phyloP scores from a whole-genome alignment of 2,113 vertebrate species.

The Bos javanicus region DNA sequence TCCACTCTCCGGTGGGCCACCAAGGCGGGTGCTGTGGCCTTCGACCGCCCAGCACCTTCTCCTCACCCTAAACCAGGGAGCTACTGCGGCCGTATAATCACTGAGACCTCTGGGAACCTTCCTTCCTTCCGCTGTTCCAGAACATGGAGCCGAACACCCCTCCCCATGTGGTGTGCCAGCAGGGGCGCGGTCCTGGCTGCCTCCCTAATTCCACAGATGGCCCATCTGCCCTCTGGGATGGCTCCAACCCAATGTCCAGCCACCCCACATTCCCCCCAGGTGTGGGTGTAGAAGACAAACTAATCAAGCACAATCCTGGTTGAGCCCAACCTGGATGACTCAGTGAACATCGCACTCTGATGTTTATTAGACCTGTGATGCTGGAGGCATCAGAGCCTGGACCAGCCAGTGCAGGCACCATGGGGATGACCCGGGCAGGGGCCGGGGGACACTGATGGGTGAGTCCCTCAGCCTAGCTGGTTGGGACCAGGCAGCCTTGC shows the following conservation, averaged over 20 bases:
- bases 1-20: too few species aligned
- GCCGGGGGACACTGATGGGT: rapidly evolving
- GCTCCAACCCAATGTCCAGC: rapidly evolving
- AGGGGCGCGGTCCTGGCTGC: not conserved
- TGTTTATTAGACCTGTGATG: too few species aligned
- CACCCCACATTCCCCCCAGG: rapidly evolving
- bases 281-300: not conserved
- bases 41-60: not conserved
- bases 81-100: rapidly evolving
- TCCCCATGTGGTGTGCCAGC: rapidly evolving
- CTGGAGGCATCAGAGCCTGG: not conserved
- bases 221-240: not conserved
- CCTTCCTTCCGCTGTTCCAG: rapidly evolving
- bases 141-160: rapidly evolving
- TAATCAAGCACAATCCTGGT: not conserved
- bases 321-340: not conserved
- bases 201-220: not conserved
- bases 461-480: rapidly evolving
- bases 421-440: rapidly evolving
- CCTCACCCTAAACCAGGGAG: not conserved
- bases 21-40: rapidly evolving
- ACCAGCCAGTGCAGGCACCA: not conserved
- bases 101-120: not conserved
- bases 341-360: rapidly evolving
- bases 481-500: too few species aligned